Base-by-base conservation (phyloP, 2,113 vertebrate genomes). In the Corythoichthys intestinalis region DNA sequence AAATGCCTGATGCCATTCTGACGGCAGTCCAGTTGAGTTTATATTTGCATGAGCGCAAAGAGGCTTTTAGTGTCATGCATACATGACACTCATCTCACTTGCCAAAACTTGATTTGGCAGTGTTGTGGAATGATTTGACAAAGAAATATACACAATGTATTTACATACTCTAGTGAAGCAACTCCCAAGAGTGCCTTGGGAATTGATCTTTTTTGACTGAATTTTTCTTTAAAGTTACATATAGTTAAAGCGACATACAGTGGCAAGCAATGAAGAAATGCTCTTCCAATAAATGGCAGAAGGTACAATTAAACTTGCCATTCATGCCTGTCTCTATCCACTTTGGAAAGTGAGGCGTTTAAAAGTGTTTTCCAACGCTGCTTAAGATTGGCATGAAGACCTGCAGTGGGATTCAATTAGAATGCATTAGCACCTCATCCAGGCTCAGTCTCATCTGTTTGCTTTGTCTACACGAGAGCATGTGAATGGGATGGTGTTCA, bases 351-450 rank as follows among this genome's bases (percentile, higher is more conserved):
- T 57, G 54, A 57, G 7, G 11, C 11, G 12, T 34, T 11, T 56
- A 20, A 28, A 20, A 7, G 13, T 6, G 34, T 37, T 20, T 37
- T 87, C 78, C 84, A 69, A 84, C 62, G 62, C 74, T 79, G 70
- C 66, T 80, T 70, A 48, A 82, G 63, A 73, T 71, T 75, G 74
- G 70, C 69, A 81, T 72, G 60, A 82, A 83, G 80, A 69, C 76
- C 60, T 69, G 74, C 60, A 62, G 69, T 68, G 52, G 77, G 75
- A 85, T 86, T 77, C 73, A 84, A 76, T 85, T 84, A 77, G 70
- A 84, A 84, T 82, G 75, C 77, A 83, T 89, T 83, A 83, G 70
- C 75, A 73, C 38, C 68, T 82, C 53, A 80, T 89, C 87, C 77
- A 77, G 59, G 75, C 77, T 81, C 68, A 39, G 76, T 73, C 72